Evolutionary conservation across 1,140 invertebrate species (phyloP).

Genomic region (Leptinotarsa defecta): DNA sequence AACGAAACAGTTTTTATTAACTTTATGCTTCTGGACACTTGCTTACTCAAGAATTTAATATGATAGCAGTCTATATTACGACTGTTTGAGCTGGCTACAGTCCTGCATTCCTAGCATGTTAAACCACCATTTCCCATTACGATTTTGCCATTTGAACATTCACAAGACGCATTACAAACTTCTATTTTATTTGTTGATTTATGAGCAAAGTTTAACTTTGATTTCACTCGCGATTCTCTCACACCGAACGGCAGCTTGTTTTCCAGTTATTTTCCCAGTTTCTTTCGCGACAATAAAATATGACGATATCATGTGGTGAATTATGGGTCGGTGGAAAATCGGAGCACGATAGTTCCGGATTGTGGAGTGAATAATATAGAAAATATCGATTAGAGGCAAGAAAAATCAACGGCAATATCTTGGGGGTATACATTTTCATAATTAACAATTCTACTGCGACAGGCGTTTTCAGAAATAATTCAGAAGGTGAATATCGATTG

Average conservation of each 20-base stretch:
- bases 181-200: slow-evolving; percentile 40
- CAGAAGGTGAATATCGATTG: too few species aligned
- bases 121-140: slow-evolving; percentile 36
- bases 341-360: background rate
- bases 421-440: too few species aligned
- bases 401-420: background rate
- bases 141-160: slow-evolving; percentile 37
- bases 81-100: background rate
- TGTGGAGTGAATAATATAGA: background rate
- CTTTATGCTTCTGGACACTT: too few species aligned
- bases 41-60: too few species aligned
- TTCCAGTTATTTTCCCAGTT: slow-evolving; percentile 23
- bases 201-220: slow-evolving; percentile 35
- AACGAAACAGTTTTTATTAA: too few species aligned
- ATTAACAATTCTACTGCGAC: too few species aligned
- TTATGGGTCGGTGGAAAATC: background rate
- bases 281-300: slow-evolving; percentile 7
- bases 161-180: slow-evolving; percentile 37
- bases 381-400: background rate
- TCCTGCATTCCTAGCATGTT: slow-evolving; percentile 30
- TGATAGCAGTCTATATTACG: background rate
- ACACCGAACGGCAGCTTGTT: slow-evolving; percentile 23
- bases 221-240: slow-evolving; percentile 29
- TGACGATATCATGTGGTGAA: slow-evolving; percentile 20
- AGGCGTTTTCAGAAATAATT: too few species aligned